Evolutionary conservation across 2,797 vertebrate species (phyloP).

Genomic region (Rhinella marina): DNA sequence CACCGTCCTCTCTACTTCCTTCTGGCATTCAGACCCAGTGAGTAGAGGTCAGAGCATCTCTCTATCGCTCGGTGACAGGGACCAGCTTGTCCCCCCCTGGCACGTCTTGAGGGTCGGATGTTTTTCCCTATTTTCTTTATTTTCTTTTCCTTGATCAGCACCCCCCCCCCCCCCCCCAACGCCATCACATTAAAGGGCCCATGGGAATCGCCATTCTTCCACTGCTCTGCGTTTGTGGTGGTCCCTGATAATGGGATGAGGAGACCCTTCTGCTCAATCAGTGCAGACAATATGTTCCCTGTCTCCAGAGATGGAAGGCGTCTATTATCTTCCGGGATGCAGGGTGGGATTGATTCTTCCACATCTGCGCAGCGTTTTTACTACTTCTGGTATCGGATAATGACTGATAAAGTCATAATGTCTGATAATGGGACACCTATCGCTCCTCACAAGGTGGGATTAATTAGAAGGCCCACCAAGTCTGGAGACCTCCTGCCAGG

Average conservation of each 20-base stretch:
- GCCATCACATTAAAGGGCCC: background rate
- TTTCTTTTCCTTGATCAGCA: background rate
- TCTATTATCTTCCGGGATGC: background rate
- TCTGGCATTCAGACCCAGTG: background rate
- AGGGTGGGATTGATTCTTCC: background rate
- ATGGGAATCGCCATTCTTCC: conserved; percentile 17
- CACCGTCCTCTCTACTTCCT: background rate
- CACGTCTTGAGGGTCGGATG: background rate
- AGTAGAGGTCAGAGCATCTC: background rate
- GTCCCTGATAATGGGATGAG: conserved; percentile 32
- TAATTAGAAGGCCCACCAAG: background rate
- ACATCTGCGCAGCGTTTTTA: conserved; percentile 10
- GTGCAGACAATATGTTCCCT: background rate
- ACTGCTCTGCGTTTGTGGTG: background rate
- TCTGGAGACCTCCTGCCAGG: background rate
- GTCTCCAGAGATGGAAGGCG: conserved; percentile 10
- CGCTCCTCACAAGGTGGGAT: background rate
- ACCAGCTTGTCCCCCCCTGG: background rate
- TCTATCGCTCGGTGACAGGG: conserved; percentile 1
- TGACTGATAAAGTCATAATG: conserved; percentile 13
- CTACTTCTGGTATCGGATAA: background rate
- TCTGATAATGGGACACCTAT: background rate
- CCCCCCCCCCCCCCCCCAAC: too few relatives aligned
- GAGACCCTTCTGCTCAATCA: conserved; percentile 25
- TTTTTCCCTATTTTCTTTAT: background rate